These are phyloP conservation scores for Protodeltote pygarga DNA, from an alignment of 2,888 invertebrate species.

Conservation along the genomic window DNA sequence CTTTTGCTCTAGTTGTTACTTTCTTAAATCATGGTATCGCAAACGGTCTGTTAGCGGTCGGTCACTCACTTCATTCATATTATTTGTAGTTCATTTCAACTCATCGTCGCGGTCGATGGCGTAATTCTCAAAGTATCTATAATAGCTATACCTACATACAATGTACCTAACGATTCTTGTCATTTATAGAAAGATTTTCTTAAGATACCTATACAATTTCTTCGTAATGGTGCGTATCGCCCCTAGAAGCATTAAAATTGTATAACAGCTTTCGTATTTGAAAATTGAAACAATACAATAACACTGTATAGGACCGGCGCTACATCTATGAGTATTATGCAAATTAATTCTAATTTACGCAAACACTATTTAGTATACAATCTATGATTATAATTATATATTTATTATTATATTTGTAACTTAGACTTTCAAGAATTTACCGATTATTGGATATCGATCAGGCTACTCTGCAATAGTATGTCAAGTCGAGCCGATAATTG, in stretches of 20 bases:
- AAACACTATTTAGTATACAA: too few relatives aligned
- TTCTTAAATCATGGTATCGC: constrained; percentile 16
- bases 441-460: constrained; percentile 25
- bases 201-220: too few relatives aligned
- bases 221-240: too few relatives aligned
- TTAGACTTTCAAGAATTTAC: constrained; percentile 7
- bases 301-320: too few relatives aligned
- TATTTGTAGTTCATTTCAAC: constrained; percentile 27
- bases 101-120: constrained; percentile 1
- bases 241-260: too few relatives aligned
- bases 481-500: constrained; percentile 67
- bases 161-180: neutral
- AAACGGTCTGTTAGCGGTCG: constrained; percentile 20
- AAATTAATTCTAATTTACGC: too few relatives aligned
- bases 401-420: too few relatives aligned
- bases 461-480: constrained; percentile 48
- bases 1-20: constrained; percentile 9
- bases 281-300: neutral
- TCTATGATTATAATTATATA: too few relatives aligned
- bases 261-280: too few relatives aligned
- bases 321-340: too few relatives aligned
- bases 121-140: constrained; percentile 11
- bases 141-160: too few relatives aligned
- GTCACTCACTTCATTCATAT: constrained; percentile 34
- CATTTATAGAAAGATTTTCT: constrained; percentile 5